Conservation (phyloP, 1,140 invertebrate species). For the Anastrepha obliqua region DNA sequence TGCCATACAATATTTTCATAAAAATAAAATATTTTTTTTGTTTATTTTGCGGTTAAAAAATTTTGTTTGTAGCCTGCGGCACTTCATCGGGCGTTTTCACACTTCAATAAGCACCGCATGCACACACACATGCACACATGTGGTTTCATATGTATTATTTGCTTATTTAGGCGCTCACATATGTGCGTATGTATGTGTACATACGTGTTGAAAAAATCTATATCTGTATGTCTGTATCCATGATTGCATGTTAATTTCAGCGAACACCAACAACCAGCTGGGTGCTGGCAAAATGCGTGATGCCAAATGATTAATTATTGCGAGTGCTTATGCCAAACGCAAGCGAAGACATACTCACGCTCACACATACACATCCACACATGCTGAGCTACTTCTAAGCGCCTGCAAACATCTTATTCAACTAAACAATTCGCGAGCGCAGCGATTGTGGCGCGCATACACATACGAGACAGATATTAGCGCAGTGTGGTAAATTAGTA, state of each 20-base stretch:
- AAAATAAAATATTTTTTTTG: neutral
- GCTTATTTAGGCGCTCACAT: neutral
- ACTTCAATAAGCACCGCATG: conserved; percentile 23
- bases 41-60: conserved; percentile 31
- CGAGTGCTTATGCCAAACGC: neutral
- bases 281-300: conserved; percentile 37
- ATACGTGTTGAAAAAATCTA: neutral
- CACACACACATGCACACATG: neutral
- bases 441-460: neutral
- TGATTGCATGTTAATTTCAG: conserved; percentile 5
- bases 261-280: neutral
- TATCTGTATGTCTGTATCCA: neutral
- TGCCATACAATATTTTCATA: neutral
- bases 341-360: no score
- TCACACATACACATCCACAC: no score
- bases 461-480: neutral
- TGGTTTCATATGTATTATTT: neutral
- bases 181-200: neutral
- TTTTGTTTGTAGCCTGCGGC: conserved; percentile 3
- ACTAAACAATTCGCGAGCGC: neutral
- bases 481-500: neutral
- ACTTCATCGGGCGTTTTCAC: conserved; percentile 43
- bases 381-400: neutral
- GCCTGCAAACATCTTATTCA: conserved; percentile 17
- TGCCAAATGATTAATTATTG: conserved; percentile 53